Evolutionary conservation across 2,888 invertebrate genomes (phyloP), one percentile per base, ranked within the genome.

Genomic region (Julus scandinavius): DNA sequence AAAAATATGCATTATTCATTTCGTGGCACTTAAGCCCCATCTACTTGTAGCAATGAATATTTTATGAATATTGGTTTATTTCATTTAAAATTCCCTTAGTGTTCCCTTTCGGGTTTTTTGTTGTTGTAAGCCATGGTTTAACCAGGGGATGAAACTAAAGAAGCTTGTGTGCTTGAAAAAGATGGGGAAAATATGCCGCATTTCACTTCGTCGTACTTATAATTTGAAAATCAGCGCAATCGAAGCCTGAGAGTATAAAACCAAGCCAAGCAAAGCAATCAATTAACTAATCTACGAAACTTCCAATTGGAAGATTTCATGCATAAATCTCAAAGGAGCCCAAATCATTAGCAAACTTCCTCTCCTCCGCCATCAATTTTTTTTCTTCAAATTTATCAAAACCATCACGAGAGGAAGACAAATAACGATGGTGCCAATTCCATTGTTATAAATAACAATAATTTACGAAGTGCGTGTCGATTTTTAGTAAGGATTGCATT

Each of bases 1-100:
- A 72, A 72, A 63, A 72, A n/a, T 9, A 63, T 72, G 72, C 72
- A 72, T 72, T 72, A 29, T 72, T 72, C 72, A 72, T 72, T 72
- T 29, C 72, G 29, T 29, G 2, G 72, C 72, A 72, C 72, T 72
- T 72, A 20, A 72, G 72, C 72, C 29, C 29, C 72, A 29, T 72
- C 72, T 72, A 29, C 29, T 72, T 72, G 72, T 29, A 29, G n/a
- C 72, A 29, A 72, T 72, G 29, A 20, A 72, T 72, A 72, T 72
- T 72, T 72, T 29, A 72, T 29, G 29, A 72, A 72, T 72, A 72
- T 72, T 20, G 72, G 72, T 20, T 29, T 72, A 72, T 72, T 72
- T 72, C 72, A 72, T 72, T 72, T 29, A 29, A 29, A 72, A 72
- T 72, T 72, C 72, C 72, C 72, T 72, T 29, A 29, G 29, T 29